Conservation (phyloP, 37 sponge, comb jelly and placozoan species). For the Cliona cf. orientalis region DNA sequence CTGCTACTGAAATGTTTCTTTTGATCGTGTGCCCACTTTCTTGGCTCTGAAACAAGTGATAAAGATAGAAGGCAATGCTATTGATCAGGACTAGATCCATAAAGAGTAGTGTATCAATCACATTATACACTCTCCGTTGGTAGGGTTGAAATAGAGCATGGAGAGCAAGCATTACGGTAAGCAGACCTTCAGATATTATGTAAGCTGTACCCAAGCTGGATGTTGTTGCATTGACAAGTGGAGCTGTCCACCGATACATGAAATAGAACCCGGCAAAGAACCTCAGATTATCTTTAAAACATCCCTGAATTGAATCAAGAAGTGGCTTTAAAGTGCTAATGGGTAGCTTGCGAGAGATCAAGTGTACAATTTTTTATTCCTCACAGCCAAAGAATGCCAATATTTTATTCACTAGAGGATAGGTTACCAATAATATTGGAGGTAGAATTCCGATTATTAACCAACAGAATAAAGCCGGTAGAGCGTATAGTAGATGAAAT, state of each 20-base stretch:
- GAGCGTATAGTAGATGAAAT: conserved; percentile 49
- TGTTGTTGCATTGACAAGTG: neutral
- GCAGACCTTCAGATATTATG: neutral
- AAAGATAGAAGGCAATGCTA: conserved; percentile 10
- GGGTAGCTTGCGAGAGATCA: neutral
- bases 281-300: conserved; percentile 40
- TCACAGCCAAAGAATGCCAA: neutral
- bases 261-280: conserved; percentile 65
- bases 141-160: conserved; percentile 60
- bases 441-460: conserved; percentile 13
- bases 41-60: no score
- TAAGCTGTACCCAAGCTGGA: neutral
- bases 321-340: conserved; percentile 42
- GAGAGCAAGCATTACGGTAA: neutral
- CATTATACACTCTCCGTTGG: conserved; percentile 16
- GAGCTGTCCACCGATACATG: conserved; percentile 17
- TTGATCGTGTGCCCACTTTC: no score
- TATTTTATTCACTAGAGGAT: conserved; percentile 22
- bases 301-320: conserved; percentile 33
- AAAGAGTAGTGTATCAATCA: conserved; percentile 43
- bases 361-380: neutral
- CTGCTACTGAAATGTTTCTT: neutral
- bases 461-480: conserved; percentile 41
- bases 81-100: conserved; percentile 30
- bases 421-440: conserved; percentile 6